Evolutionary conservation across 2,113 vertebrate species (phyloP).

Genomic region (Uria lomvia): DNA sequence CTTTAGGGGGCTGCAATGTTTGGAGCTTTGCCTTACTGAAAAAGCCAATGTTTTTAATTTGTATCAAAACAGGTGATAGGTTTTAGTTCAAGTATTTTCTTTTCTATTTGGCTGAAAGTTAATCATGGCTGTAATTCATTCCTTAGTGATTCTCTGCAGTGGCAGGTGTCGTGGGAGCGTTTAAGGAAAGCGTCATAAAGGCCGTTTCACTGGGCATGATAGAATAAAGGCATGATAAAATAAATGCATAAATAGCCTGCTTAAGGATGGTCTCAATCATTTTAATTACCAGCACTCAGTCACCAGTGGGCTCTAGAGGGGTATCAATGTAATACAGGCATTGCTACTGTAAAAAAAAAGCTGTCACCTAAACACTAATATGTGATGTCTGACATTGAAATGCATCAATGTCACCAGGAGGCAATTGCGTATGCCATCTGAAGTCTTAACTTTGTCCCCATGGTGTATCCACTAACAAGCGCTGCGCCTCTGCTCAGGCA

Average conservation of each 20-base stretch:
- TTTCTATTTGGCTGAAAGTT: background rate
- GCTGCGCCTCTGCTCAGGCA: background rate
- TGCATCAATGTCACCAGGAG: background rate
- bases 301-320: background rate
- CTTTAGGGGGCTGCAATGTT: background rate
- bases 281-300: background rate
- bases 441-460: background rate
- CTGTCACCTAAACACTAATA: background rate
- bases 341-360: background rate
- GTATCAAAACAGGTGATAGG: background rate
- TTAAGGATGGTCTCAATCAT: background rate
- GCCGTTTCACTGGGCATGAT: background rate
- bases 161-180: background rate
- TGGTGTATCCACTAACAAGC: accelerated
- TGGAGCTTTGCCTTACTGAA: background rate
- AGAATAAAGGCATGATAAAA: background rate
- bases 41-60: background rate
- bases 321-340: background rate
- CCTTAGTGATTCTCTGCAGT: background rate
- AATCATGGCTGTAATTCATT: constrained; percentile 3
- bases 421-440: accelerated
- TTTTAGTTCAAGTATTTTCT: background rate
- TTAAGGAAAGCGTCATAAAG: background rate
- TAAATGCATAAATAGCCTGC: background rate
- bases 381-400: background rate